Evolutionary conservation across 2,888 invertebrate genomes (phyloP).

Genomic region (Lepas anatifera): DNA sequence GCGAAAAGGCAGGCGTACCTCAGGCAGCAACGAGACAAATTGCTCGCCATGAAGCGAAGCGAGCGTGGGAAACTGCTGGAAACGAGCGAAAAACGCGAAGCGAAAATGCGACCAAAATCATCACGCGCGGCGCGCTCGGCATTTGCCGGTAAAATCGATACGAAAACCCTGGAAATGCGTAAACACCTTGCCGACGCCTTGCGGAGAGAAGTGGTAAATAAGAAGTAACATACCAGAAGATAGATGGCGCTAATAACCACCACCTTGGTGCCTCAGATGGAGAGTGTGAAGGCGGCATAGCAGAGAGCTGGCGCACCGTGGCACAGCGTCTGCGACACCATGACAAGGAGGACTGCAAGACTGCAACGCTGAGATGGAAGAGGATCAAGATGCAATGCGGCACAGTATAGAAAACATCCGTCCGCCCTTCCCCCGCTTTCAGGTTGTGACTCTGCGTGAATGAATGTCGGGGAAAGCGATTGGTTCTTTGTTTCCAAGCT

Average conservation of each 20-base stretch:
- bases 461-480: too few relatives aligned
- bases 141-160: neutral
- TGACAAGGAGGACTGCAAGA: too few relatives aligned
- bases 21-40: conserved; percentile 76
- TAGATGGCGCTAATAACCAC: neutral
- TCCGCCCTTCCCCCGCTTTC: too few relatives aligned
- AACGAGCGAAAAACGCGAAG: conserved; percentile 40
- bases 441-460: too few relatives aligned
- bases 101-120: conserved; percentile 48
- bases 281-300: too few relatives aligned
- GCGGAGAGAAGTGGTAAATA: neutral
- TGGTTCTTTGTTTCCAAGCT: too few relatives aligned
- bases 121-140: conserved; percentile 52
- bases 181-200: neutral
- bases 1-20: conserved; percentile 71
- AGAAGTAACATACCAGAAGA: neutral
- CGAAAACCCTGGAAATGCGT: conserved; percentile 6
- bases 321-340: too few relatives aligned
- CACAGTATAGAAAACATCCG: too few relatives aligned
- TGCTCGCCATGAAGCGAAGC: conserved; percentile 76
- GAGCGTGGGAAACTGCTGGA: conserved; percentile 64
- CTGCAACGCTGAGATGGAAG: too few relatives aligned
- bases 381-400: too few relatives aligned
- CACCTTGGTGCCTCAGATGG: too few relatives aligned
- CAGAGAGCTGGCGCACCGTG: too few relatives aligned